phyloP scores from a whole-genome alignment of 2,113 vertebrate species.

The Scalopus aquaticus region DNA sequence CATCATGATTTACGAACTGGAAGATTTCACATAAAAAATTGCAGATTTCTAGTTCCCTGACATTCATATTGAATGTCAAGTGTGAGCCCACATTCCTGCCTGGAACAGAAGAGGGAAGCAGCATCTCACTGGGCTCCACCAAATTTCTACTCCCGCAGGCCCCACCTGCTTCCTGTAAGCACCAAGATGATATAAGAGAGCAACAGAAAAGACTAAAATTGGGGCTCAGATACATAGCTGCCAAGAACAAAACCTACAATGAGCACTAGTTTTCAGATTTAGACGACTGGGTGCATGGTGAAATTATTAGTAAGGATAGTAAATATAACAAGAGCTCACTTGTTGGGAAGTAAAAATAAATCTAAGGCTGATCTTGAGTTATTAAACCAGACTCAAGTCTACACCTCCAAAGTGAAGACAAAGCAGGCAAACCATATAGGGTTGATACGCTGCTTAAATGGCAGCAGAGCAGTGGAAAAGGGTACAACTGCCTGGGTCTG shows the following conservation, averaged over 20 bases:
- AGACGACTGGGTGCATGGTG: neutral
- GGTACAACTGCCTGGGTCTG: neutral
- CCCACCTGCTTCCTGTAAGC: neutral
- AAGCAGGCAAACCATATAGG: neutral
- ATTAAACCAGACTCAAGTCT: neutral
- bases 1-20: neutral
- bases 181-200: neutral
- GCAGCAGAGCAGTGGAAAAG: neutral
- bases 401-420: neutral
- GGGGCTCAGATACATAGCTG: neutral
- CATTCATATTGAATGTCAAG: neutral
- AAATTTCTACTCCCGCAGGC: no score
- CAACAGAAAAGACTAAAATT: neutral
- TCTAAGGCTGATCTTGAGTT: neutral
- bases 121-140: neutral
- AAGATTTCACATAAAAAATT: neutral
- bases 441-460: neutral
- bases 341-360: neutral
- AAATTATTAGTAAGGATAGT: neutral
- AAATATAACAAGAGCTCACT: neutral
- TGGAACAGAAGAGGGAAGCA: neutral
- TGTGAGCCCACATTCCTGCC: neutral
- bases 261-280: neutral
- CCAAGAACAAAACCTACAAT: neutral
- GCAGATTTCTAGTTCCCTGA: neutral